Base-by-base conservation (phyloP, 2,113 vertebrate species). In the Peromyscus maniculatus region DNA sequence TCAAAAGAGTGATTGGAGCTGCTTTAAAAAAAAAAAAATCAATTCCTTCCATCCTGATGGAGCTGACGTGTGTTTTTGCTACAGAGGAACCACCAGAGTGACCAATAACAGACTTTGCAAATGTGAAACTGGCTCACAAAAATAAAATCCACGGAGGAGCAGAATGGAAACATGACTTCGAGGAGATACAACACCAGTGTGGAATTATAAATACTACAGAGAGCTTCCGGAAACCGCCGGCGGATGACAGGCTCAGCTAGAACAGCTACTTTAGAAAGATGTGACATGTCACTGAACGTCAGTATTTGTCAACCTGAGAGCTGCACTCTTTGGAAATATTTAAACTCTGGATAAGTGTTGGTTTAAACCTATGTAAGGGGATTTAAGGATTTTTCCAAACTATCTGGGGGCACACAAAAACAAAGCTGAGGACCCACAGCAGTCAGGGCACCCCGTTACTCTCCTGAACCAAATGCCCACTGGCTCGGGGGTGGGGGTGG, bases 401-500 rank as follows among this genome's bases (percentile, higher is more conserved):
- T 75, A 89, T 69, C 36, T 92, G 46, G 46, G 79, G 83, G 72
- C 24, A 43, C 64, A 28, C 19, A 49, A 49, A 21, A 28, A 75
- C 33, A 91, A 78, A 43, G 36, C 3, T 36, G 71, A 59, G 71
- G 46, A 43, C 19, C 33, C 87, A 83, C 69, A 16, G 86, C 22
- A 43, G 0, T 39, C 66, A 43, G 3, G 21, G n/a, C 31, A 28
- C 46, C 39, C 39, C 5, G 0, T 19, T 3, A 31, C 57, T 67
- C 31, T 26, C 21, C 66, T 12, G 21, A 43, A 15, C 79, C 19
- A 12, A 55, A 67, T 0, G 24, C 9, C 90, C 75, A 0, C 57
- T 0, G 72, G 43, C 10, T 64, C 43, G 2, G 8, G 0, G 0
- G 91, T 11, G 24, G 5, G 77, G 5, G 2, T 11, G 2, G 0